phyloP scores from a whole-genome alignment of 2,888 invertebrate species.

The Leptodirus hochenwartii region DNA sequence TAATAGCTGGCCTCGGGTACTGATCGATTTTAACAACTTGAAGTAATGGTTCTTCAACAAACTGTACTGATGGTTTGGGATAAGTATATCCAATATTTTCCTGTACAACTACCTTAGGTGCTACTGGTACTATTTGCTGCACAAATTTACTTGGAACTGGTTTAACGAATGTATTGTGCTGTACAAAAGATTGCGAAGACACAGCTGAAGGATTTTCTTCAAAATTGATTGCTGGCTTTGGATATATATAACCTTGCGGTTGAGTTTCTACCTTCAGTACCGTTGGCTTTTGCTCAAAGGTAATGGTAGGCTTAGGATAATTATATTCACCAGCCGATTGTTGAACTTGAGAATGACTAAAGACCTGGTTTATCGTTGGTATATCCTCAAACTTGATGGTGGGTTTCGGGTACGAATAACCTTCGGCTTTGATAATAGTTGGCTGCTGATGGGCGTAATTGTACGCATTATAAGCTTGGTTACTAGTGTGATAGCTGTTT shows the following conservation, averaged over 20 bases:
- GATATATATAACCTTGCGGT: not conserved
- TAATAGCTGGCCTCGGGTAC: constrained; percentile 1
- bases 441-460: too few species aligned
- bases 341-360: not conserved
- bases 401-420: constrained; percentile 11
- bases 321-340: constrained; percentile 2
- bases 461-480: too few species aligned
- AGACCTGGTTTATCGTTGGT: not conserved
- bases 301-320: constrained; percentile 7
- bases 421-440: constrained; percentile 7
- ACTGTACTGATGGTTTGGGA: too few species aligned
- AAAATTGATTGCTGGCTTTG: constrained; percentile 19
- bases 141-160: not conserved
- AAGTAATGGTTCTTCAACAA: too few species aligned
- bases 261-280: constrained; percentile 6
- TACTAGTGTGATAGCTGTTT: too few species aligned
- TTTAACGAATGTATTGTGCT: not conserved
- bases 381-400: constrained; percentile 9
- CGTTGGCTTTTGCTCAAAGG: constrained; percentile 6
- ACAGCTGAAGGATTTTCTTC: constrained; percentile 22
- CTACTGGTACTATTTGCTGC: too few species aligned
- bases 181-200: too few species aligned
- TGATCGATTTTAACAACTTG: too few species aligned
- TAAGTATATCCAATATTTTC: too few species aligned
- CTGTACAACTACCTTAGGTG: too few species aligned